Evolutionary conservation across 1,140 invertebrate genomes (phyloP), one percentile per base, ranked within the genome.

Genomic region (Zaprionus gabonicus): DNA sequence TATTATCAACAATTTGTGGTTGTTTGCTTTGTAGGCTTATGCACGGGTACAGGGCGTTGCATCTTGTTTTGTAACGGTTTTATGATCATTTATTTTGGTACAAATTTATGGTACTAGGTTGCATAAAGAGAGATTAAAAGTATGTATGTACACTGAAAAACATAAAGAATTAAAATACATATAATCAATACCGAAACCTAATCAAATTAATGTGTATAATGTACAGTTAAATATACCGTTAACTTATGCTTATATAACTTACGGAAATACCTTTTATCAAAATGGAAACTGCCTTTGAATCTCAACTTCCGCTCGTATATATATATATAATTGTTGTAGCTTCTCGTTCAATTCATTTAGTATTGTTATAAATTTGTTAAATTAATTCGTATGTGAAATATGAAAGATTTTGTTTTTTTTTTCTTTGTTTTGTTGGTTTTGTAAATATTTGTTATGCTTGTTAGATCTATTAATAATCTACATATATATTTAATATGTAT

Each of bases 41-140:
- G 84, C 84, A 87, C 84, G 84, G 84, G 84, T 87, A 88, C 84
- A 87, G 84, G 84, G 84, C 84, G 84, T 87, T 88, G 84, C 84
- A 87, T 88, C 74, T 76, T 75, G 65, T 82, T 69, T 74, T 72
- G n/a, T 66, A 67, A 27, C 60, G 49, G 41, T 76, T 49, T 53
- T 66, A 70, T 59, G 53, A 53, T 66, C 58, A 66, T 78, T 71
- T 72, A 58, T 65, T 88, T 87, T 88, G 84, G 84, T 88, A 88
- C 84, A 87, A 87, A 87, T 88, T 88, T 87, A 87, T 88, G 84
- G 84, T 87, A 87, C 83, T 87, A 87, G 80, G 80, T 86, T 87
- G 80, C 82, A 74, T 69, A 77, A 13, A 80, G 56, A 57, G 56
- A 41, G 34, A 65, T 6, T 51, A 51, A 27, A 4, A 53, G 10